phyloP scores from a whole-genome alignment of 2,113 vertebrate species.

The Corvus moneduloides region DNA sequence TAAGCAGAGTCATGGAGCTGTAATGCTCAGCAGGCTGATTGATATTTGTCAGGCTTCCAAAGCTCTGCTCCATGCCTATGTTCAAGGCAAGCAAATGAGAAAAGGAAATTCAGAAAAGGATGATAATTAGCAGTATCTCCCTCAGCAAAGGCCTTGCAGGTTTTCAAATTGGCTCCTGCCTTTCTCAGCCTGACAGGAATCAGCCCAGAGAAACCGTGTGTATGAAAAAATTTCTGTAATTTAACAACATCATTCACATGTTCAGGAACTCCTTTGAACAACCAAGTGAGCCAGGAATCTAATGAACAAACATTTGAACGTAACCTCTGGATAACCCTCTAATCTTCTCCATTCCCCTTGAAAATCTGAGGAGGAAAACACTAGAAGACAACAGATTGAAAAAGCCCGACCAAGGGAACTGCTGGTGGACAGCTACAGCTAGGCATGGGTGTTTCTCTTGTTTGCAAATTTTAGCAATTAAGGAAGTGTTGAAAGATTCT shows the following conservation, averaged over 20 bases:
- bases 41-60: not conserved
- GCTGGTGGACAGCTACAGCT: not conserved
- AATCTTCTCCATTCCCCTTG: slow-evolving; percentile 26
- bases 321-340: slow-evolving; percentile 16
- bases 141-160: not conserved
- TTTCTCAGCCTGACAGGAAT: not conserved
- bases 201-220: not conserved
- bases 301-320: not conserved
- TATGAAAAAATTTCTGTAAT: not conserved
- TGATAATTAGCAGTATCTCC: not conserved
- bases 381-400: not conserved
- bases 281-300: slow-evolving; percentile 6
- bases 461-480: slow-evolving; percentile 54
- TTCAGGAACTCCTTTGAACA: not conserved
- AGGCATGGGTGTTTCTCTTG: not conserved
- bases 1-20: not conserved
- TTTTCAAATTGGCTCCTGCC: not conserved
- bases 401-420: not conserved
- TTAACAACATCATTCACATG: not conserved
- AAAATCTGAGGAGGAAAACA: slow-evolving; percentile 5
- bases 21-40: slow-evolving; percentile 27
- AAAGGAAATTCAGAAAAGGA: not conserved
- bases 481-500: slow-evolving; percentile 56
- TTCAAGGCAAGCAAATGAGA: slow-evolving; percentile 9
- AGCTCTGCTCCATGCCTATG: not conserved